Base-by-base conservation (phyloP, 2,888 invertebrate genomes). In the Drosophila barbarae region DNA sequence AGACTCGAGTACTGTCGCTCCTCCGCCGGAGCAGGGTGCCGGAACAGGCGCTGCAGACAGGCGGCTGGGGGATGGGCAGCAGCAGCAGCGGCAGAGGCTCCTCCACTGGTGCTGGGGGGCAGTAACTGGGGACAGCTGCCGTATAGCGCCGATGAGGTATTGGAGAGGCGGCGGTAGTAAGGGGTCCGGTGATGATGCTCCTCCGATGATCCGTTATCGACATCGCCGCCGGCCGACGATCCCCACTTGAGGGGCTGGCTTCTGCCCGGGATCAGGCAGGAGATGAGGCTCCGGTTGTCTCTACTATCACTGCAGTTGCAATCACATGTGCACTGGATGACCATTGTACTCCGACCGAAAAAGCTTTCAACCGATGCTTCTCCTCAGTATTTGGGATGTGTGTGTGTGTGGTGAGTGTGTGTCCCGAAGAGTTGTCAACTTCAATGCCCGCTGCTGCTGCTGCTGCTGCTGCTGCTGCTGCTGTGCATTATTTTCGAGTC, bases 241-340 rank as follows among this genome's bases (percentile, higher is more conserved):
- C 65, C 65, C 15, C 35, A 35, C 42, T 59, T 59, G 42, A 46
- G 44, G 30, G 59, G 60, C 60, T 59, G 59, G n/a, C 59, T 59
- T 59, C 59, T 44, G 18, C 59, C 38, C 42, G 59, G 59, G 12
- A 59, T 60, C 44, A 60, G 59, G 61, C 59, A 74, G 77, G 56
- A 57, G 53, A 72, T 61, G 34, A 59, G 50, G 72, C 80, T 84
- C 76, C 76, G 83, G 82, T 68, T 84, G 54, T 78, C 76, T 81
- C 79, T 60, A 71, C 69, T 82, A 76, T 87, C 86, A 81, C 87
- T 86, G 82, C 87, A 88, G 74, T 88, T 84, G 85, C 87, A 87
- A 83, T 88, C 87, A 72, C 88, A 87, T 84, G 88, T 85, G 70
- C 87, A 88, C 80, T 87, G 85, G 78, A 87, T 85, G 85, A 87